Conservation (phyloP, 53 echinoderm and acorn worm species). For the Pentamera pediparva region DNA sequence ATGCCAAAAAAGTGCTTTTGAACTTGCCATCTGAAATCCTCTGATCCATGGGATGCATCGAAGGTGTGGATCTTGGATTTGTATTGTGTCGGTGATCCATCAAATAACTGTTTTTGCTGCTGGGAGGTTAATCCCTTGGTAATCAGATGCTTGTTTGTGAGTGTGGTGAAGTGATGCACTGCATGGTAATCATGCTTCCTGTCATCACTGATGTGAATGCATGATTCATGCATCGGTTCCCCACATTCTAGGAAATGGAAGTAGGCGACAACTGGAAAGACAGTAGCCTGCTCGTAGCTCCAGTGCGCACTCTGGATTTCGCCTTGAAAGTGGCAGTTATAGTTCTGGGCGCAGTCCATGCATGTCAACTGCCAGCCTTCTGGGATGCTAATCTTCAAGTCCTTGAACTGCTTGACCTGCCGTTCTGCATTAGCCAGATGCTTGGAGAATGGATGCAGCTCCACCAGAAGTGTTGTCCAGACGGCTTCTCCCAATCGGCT, state of each 20-base stretch:
- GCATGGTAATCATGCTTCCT: constrained; percentile 29
- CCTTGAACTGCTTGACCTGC: background rate
- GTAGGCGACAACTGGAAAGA: background rate
- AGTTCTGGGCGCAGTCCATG: too few relatives aligned
- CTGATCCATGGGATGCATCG: background rate
- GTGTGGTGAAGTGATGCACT: constrained; percentile 10
- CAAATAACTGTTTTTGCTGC: background rate
- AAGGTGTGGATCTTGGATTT: background rate
- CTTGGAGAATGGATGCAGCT: constrained; percentile 3
- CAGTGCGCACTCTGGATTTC: constrained; percentile 32
- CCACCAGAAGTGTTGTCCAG: too few relatives aligned
- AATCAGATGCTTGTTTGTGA: background rate
- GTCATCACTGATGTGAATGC: constrained; percentile 10
- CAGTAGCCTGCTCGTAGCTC: constrained; percentile 16
- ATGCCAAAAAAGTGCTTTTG: too few relatives aligned
- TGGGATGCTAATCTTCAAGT: background rate
- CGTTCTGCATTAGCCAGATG: constrained; percentile 14
- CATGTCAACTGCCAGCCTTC: too few relatives aligned
- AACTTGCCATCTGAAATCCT: background rate
- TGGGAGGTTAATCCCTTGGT: background rate
- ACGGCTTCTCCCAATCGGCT: too few relatives aligned
- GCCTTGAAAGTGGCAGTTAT: too few relatives aligned
- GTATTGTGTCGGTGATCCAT: constrained; percentile 17
- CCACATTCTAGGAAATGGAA: background rate
- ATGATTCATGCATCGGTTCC: constrained; percentile 15